Percentiles rank a stretch among this genome's conserved stretches.
These are phyloP conservation scores for Megalops cyprinoides DNA, from an alignment of 2,797 vertebrate genomes.

Conservation along the genomic window DNA sequence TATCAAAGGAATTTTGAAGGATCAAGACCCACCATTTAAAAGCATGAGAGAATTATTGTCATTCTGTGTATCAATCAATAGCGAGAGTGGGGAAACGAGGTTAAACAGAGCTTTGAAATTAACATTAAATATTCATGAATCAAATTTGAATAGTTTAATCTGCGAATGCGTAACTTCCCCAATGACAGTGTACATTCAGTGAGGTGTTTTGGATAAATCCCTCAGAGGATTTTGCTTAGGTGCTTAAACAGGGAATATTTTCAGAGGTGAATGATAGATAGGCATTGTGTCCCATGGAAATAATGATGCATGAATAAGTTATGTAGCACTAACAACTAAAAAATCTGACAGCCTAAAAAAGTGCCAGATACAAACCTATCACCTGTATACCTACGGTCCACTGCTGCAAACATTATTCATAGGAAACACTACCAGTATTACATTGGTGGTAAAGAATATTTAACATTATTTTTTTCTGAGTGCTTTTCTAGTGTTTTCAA, in stretches of 20 bases:
- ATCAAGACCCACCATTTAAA: conserved; percentile 47
- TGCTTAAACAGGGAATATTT: conserved; percentile 57
- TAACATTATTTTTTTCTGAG: not conserved
- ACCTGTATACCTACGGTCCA: conserved; percentile 32
- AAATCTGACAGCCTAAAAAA: not conserved
- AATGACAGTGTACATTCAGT: conserved; percentile 51
- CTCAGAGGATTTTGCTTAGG: conserved; percentile 51
- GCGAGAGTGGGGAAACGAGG: conserved; percentile 53
- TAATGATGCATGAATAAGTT: conserved; percentile 38
- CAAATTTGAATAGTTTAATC: conserved; percentile 68
- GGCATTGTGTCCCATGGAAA: conserved; percentile 41
- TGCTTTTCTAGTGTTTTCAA: conserved; percentile 11
- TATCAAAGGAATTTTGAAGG: conserved; percentile 48
- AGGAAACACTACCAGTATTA: not conserved
- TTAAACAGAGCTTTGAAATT: conserved; percentile 65
- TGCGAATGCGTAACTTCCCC: conserved; percentile 57
- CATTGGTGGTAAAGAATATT: not conserved
- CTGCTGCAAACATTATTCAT: not conserved
- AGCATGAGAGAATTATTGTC: conserved; percentile 49
- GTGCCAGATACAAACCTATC: conserved; percentile 8
- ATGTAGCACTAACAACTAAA: too few relatives aligned
- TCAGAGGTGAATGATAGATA: conserved; percentile 43
- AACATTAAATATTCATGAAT: conserved; percentile 72
- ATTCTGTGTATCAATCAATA: conserved; percentile 46
- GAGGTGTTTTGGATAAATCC: conserved; percentile 55